These are phyloP conservation scores for Leptocoma aspasia DNA, from an alignment of 2,113 vertebrate genomes.

Conservation along the genomic window DNA sequence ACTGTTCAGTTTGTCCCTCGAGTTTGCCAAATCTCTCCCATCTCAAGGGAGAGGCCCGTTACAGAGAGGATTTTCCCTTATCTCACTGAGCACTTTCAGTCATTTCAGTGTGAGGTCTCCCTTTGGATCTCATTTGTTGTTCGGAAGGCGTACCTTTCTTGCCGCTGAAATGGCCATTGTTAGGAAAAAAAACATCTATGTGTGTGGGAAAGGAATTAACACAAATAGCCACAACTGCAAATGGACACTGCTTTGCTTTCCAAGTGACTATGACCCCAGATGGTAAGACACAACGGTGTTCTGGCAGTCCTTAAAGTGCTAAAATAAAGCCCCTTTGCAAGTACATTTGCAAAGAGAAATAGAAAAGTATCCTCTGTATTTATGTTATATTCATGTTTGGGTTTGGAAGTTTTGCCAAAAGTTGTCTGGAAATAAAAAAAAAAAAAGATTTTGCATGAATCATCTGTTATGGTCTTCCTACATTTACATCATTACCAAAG, in stretches of 20 bases:
- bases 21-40: neutral
- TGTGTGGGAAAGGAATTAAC: neutral
- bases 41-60: neutral
- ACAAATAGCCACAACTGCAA: neutral
- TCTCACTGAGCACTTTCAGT: neutral
- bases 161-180: neutral
- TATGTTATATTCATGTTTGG: slow-evolving; percentile 69
- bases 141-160: neutral
- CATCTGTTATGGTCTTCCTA: slow-evolving; percentile 64
- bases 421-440: slow-evolving; percentile 45
- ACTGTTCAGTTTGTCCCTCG: neutral
- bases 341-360: slow-evolving; percentile 66
- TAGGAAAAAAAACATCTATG: neutral
- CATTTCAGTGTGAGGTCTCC: neutral
- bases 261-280: neutral
- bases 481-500: slow-evolving; percentile 72
- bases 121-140: neutral
- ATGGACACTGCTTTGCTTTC: neutral
- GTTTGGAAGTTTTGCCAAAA: slow-evolving; percentile 59
- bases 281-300: neutral
- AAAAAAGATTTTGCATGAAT: slow-evolving; percentile 57
- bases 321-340: slow-evolving; percentile 53
- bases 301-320: slow-evolving; percentile 8
- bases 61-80: neutral
- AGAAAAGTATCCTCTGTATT: slow-evolving; percentile 70